phyloP scores from a whole-genome alignment of 2,113 vertebrate genomes.

The Phasianus colchicus region DNA sequence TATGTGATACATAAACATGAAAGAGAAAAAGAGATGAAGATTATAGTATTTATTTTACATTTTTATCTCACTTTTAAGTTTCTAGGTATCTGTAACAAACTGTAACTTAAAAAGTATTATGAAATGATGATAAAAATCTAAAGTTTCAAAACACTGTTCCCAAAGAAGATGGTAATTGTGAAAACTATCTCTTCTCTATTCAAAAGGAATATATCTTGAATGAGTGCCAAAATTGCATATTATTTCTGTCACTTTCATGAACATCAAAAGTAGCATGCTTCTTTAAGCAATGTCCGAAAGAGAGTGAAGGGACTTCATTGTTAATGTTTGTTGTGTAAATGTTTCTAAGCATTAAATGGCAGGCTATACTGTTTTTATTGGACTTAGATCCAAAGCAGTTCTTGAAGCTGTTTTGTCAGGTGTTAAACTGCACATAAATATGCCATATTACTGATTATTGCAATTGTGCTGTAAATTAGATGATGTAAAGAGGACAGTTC shows the following conservation, averaged over 20 bases:
- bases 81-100: neutral
- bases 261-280: neutral
- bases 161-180: neutral
- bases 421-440: slow-evolving; percentile 36
- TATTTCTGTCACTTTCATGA: neutral
- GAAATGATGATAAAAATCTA: neutral
- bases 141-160: neutral
- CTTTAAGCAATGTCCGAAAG: neutral
- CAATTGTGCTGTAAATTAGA: neutral
- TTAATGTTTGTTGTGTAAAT: slow-evolving; percentile 45
- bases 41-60: neutral
- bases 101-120: neutral
- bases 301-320: slow-evolving; percentile 44
- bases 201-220: neutral
- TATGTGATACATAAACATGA: neutral
- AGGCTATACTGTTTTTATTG: slow-evolving; percentile 42
- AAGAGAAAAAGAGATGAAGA: neutral
- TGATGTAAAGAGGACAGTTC: slow-evolving; percentile 17
- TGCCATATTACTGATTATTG: slow-evolving; percentile 3
- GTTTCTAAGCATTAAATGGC: slow-evolving; percentile 46
- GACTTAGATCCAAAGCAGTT: slow-evolving; percentile 53
- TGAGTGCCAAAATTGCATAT: neutral
- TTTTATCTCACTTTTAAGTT: neutral
- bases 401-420: slow-evolving; percentile 65
- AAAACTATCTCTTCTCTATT: neutral